These are phyloP conservation scores for Homalodisca vitripennis DNA, from an alignment of 1,140 invertebrate genomes.

Conservation along the genomic window DNA sequence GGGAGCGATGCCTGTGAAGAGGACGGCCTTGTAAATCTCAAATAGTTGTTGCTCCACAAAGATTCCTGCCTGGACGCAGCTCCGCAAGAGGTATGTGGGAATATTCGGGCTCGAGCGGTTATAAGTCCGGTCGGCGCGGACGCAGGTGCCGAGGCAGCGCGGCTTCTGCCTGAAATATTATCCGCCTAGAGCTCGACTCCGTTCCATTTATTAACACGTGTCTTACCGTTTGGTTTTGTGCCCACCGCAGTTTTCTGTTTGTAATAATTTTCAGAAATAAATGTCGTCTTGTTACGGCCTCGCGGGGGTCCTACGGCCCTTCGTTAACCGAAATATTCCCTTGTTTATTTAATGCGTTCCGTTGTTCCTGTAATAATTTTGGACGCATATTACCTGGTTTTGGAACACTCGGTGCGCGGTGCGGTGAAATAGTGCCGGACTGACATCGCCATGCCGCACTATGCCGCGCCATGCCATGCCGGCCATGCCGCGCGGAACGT, in stretches of 20 bases:
- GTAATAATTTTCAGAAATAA: constrained; percentile 12
- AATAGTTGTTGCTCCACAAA: constrained; percentile 16
- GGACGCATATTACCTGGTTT: not conserved
- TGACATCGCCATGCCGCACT: too few relatives aligned
- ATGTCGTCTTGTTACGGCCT: constrained; percentile 1
- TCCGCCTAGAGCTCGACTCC: not conserved
- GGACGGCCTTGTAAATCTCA: constrained; percentile 9
- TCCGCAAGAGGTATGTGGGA: constrained; percentile 6
- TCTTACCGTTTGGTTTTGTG: not conserved
- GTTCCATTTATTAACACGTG: not conserved
- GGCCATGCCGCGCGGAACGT: too few relatives aligned
- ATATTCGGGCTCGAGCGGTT: not conserved
- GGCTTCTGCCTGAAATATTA: not conserved
- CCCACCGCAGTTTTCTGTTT: not conserved
- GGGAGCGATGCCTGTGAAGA: not conserved
- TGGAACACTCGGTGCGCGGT: too few relatives aligned
- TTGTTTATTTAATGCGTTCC: not conserved
- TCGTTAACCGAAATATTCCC: constrained; percentile 2
- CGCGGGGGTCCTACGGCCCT: not conserved
- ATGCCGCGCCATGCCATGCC: too few relatives aligned
- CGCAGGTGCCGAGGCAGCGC: not conserved
- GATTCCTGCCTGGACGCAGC: not conserved
- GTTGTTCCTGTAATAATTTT: constrained; percentile 2
- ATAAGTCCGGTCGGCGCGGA: too few relatives aligned
- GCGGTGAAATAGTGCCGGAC: too few relatives aligned